Conservation (phyloP, 2,797 vertebrate genomes). For the Leontocebus nigricollis region DNA sequence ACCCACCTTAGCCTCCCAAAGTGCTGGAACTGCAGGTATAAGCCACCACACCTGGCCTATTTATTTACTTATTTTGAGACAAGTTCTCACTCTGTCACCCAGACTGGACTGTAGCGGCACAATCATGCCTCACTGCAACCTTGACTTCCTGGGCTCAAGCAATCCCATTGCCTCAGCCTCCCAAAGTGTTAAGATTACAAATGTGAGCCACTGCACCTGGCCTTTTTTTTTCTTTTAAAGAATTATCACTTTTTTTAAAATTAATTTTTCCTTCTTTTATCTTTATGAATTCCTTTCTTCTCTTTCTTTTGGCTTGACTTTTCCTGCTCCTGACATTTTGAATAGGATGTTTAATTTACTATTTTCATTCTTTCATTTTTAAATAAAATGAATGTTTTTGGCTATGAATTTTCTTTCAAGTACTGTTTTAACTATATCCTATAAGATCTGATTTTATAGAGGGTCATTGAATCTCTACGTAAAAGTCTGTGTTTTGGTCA, state of each 20-base stretch:
- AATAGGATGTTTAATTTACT: neutral
- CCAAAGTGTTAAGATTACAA: neutral
- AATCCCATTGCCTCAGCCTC: neutral
- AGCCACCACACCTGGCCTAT: neutral
- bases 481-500: neutral
- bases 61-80: too few species aligned
- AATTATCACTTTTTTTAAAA: neutral
- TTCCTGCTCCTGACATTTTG: neutral
- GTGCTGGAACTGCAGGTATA: neutral
- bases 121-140: too few species aligned
- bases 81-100: too few species aligned
- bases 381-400: neutral
- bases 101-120: too few species aligned
- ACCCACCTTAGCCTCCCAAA: neutral
- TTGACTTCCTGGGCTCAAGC: too few species aligned
- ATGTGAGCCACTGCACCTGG: neutral
- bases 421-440: neutral
- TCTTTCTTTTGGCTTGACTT: neutral
- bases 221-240: too few species aligned
- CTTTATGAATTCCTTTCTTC: neutral
- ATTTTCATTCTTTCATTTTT: neutral
- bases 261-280: neutral
- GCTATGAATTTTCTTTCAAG: neutral
- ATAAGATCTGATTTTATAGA: neutral
- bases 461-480: neutral